These are phyloP conservation scores for Gymnosoma rotundatum DNA, from an alignment of 2,888 invertebrate genomes.

Conservation along the genomic window DNA sequence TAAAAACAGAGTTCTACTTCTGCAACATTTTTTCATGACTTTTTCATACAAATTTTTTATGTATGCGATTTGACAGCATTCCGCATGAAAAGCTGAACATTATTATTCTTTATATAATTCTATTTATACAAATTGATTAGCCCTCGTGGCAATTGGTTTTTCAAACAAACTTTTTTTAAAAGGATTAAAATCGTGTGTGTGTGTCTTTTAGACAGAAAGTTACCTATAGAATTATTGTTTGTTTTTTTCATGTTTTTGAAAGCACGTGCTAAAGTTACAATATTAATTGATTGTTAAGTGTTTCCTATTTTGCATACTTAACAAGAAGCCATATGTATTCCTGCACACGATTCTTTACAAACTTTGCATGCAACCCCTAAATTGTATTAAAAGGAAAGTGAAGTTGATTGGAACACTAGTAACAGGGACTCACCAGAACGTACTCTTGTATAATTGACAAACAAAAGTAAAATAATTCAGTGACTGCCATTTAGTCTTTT, in stretches of 20 bases:
- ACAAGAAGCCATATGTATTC: conserved; percentile 63
- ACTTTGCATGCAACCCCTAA: conserved; percentile 45
- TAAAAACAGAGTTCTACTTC: no score
- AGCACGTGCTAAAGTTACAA: conserved; percentile 70
- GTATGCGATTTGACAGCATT: no score
- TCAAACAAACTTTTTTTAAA: no score
- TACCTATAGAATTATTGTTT: not conserved
- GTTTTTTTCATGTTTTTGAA: not conserved
- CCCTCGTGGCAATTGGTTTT: no score
- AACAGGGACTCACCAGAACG: not conserved
- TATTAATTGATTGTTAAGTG: conserved; percentile 68
- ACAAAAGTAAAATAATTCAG: not conserved
- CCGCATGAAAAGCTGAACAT: no score
- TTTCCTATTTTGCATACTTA: conserved; percentile 66
- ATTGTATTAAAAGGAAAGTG: conserved; percentile 9
- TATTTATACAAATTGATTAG: no score
- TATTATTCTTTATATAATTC: no score
- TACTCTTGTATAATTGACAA: not conserved
- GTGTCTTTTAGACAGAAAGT: no score
- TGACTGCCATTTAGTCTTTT: not conserved
- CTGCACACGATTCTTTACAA: not conserved
- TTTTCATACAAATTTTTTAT: no score
- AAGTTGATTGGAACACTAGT: not conserved
- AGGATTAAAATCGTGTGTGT: no score
- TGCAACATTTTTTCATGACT: no score